phyloP scores from a whole-genome alignment of 2,113 vertebrate genomes.

The Bucco capensis region DNA sequence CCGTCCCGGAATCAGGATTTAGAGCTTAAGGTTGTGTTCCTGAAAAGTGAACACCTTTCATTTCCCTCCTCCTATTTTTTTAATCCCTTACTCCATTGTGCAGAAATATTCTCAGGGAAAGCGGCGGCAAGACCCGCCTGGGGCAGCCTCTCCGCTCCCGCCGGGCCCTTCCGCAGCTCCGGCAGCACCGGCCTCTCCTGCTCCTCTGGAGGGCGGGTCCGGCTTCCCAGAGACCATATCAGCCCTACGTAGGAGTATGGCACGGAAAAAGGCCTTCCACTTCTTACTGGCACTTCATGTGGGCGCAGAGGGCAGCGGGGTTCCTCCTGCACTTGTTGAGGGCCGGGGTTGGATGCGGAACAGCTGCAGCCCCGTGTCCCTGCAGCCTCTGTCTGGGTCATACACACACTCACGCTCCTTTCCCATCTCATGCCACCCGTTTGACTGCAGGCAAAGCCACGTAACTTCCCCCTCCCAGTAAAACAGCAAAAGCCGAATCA shows the following conservation, averaged over 20 bases:
- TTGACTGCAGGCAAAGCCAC: not conserved
- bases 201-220: no score
- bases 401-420: not conserved
- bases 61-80: conserved; percentile 34
- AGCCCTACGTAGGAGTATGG: not conserved
- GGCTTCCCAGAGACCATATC: not conserved
- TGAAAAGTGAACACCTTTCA: conserved; percentile 47
- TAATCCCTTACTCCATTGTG: conserved; percentile 39
- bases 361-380: not conserved
- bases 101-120: not conserved
- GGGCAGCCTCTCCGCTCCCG: not conserved
- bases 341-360: not conserved
- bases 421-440: not conserved
- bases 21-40: conserved; percentile 46
- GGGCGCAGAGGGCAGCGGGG: not conserved
- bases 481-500: conserved; percentile 54
- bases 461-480: not conserved
- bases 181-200: not conserved
- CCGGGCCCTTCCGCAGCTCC: not conserved
- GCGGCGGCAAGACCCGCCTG: not conserved
- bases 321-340: not conserved
- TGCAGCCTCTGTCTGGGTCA: not conserved
- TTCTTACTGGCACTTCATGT: not conserved
- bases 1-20: conserved; percentile 30
- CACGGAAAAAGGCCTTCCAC: not conserved